Conservation (phyloP, 2,797 vertebrate genomes). For the Dromococcyx pavoninus region DNA sequence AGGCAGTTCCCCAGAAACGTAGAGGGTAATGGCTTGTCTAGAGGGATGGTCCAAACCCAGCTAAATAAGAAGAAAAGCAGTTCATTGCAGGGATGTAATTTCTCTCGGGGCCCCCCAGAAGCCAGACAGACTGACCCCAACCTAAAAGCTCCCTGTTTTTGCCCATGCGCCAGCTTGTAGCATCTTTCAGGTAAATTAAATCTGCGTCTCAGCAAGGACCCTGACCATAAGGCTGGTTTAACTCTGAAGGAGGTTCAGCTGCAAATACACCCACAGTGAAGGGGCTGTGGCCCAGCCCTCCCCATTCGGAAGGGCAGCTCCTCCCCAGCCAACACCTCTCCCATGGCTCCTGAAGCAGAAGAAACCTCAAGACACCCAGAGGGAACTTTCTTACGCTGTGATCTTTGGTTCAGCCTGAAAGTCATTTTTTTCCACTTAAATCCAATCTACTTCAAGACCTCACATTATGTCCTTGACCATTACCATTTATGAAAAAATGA, state of each 20-base stretch:
- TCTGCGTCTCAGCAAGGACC: neutral
- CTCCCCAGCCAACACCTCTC: neutral
- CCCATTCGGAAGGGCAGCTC: fast-evolving
- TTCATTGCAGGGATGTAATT: neutral
- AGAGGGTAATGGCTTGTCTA: neutral
- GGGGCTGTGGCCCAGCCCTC: neutral
- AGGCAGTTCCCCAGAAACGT: neutral
- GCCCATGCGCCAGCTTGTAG: neutral
- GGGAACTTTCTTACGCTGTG: neutral
- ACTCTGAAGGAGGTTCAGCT: neutral
- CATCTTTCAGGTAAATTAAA: neutral
- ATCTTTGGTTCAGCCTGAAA: neutral
- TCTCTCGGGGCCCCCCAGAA: neutral
- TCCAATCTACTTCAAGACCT: neutral
- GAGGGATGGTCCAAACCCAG: neutral
- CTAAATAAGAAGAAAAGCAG: neutral
- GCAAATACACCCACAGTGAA: neutral
- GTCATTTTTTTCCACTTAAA: neutral
- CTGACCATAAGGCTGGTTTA: neutral
- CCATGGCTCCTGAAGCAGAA: fast-evolving
- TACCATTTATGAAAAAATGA: neutral
- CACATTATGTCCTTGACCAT: neutral
- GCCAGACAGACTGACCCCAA: neutral
- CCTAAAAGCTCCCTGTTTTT: neutral
- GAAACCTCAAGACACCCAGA: neutral